These are phyloP conservation scores for Brachypterus glaber DNA, from an alignment of 2,888 invertebrate species.

Conservation along the genomic window DNA sequence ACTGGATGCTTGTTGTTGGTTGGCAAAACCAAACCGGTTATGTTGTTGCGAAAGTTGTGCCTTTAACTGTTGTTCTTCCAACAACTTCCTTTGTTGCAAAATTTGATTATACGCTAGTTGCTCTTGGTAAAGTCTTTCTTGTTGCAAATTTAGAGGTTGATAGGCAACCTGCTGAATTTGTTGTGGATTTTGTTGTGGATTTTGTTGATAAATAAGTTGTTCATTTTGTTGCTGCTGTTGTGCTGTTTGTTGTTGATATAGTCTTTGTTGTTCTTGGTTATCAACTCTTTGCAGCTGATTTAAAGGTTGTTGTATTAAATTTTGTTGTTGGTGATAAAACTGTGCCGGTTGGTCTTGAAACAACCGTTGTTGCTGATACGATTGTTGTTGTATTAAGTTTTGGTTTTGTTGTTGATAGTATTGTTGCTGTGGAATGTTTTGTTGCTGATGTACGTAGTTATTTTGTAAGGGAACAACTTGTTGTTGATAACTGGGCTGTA, in stretches of 20 bases:
- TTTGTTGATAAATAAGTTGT: too few relatives aligned
- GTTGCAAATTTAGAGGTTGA: constrained; percentile 25
- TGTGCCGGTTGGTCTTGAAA: constrained; percentile 10
- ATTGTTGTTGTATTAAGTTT: constrained; percentile 11
- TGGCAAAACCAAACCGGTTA: constrained; percentile 31
- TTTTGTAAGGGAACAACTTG: too few relatives aligned
- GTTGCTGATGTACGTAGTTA: constrained; percentile 13
- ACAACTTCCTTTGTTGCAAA: constrained; percentile 24
- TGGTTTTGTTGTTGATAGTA: constrained; percentile 10
- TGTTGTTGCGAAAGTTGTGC: constrained; percentile 30
- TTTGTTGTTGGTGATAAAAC: constrained; percentile 1
- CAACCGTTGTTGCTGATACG: constrained; percentile 10
- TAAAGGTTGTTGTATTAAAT: constrained; percentile 10
- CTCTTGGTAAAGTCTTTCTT: constrained; percentile 26
- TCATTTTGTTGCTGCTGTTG: neutral
- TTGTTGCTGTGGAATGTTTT: constrained; percentile 7
- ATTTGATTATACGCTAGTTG: constrained; percentile 27
- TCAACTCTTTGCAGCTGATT: constrained; percentile 12
- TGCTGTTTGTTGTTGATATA: constrained; percentile 25
- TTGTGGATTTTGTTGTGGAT: constrained; percentile 2
- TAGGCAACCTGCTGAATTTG: constrained; percentile 12
- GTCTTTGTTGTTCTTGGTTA: constrained; percentile 21
- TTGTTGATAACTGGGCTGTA: constrained; percentile 9
- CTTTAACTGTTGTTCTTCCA: constrained; percentile 29
- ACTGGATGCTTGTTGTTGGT: constrained; percentile 12